Base-by-base conservation (phyloP, 2,797 vertebrate species). In the Myotis planiceps region DNA sequence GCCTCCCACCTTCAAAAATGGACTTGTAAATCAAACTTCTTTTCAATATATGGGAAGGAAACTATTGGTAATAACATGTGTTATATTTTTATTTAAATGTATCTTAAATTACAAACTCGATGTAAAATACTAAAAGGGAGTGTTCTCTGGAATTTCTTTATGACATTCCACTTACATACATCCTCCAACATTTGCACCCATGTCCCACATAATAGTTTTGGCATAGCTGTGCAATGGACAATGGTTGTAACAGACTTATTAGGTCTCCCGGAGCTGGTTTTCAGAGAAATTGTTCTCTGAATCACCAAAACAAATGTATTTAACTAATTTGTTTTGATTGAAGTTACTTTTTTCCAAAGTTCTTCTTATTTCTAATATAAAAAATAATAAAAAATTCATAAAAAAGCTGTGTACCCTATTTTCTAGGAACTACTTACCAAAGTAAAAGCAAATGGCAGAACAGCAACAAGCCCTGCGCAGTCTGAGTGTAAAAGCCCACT, bases 1-100 rank as follows among this genome's bases (percentile, higher is more conserved):
- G 80, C 42, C 55, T 95, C 29, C 58, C 23, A 87, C 72, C 29
- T 90, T 80, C 47, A 96, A 94, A 96, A 95, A 88, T 71, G 69
- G 15, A 85, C 78, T 82, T 80, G 51, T 92, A 96, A 95, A 88
- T 97, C 84, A 95, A 88, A 71, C 18, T 82, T 94, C 18, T 88
- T 89, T 94, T 93, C 79, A 75, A 34, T 88, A 58, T 58, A n/a
- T 71, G 32, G 39, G 10, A 88, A 74, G 23, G 25, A 87, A 90
- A 93, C 27, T 68, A 72, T 78, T 92, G 75, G 42, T 90, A 93
- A 94, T 81, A 94, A 25, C 5, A 58, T 66, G 53, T 51, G 9
- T 76, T 96, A 53, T 29, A 34, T 83, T 95, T 90, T 96, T 76
- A 91, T 90, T 88, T 93, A 49, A 96, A 81, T 82, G 9, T 29